phyloP scores from a whole-genome alignment of 2,797 vertebrate species.

The Etheostoma nigrum region DNA sequence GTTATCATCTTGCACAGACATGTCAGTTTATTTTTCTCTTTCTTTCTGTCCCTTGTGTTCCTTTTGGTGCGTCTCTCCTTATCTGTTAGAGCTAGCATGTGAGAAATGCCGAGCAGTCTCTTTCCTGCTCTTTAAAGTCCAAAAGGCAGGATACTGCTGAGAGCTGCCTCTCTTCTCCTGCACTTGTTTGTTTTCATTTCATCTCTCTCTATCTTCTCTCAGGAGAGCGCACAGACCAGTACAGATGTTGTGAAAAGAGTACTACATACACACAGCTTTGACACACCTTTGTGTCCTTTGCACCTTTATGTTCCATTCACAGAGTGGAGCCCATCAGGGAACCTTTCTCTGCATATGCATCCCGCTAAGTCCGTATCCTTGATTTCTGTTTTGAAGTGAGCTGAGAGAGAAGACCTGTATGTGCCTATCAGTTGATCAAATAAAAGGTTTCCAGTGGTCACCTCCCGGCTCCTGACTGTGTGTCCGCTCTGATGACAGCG shows the following conservation, averaged over 20 bases:
- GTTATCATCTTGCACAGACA: slow-evolving; percentile 57
- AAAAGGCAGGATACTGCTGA: slow-evolving; percentile 66
- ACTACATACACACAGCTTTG: slow-evolving; percentile 52
- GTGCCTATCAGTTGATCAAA: slow-evolving; percentile 76
- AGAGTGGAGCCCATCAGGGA: slow-evolving; percentile 58
- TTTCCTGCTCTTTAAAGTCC: slow-evolving; percentile 74
- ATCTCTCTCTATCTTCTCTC: slow-evolving; percentile 57
- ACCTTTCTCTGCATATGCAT: slow-evolving; percentile 63
- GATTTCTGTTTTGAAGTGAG: slow-evolving; percentile 65
- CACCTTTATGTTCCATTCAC: slow-evolving; percentile 42
- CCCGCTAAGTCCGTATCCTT: slow-evolving; percentile 58
- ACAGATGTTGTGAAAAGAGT: slow-evolving; percentile 53
- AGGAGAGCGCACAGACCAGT: slow-evolving; percentile 48
- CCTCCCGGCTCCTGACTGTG: slow-evolving; percentile 72
- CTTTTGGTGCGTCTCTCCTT: slow-evolving; percentile 54
- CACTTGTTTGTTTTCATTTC: slow-evolving; percentile 71
- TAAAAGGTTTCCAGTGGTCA: slow-evolving; percentile 77
- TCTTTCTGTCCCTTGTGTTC: slow-evolving; percentile 48
- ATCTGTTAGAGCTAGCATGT: slow-evolving; percentile 68
- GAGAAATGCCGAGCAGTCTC: slow-evolving; percentile 59
- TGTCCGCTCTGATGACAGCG: slow-evolving; percentile 67
- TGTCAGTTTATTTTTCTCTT: slow-evolving; percentile 45
- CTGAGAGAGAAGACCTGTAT: slow-evolving; percentile 42
- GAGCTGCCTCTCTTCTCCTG: slow-evolving; percentile 70
- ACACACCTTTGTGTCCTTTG: slow-evolving; percentile 56